Evolutionary conservation across 2,797 vertebrate genomes (phyloP), one percentile per base, ranked within the genome.

Genomic region (Dromococcyx pavoninus): DNA sequence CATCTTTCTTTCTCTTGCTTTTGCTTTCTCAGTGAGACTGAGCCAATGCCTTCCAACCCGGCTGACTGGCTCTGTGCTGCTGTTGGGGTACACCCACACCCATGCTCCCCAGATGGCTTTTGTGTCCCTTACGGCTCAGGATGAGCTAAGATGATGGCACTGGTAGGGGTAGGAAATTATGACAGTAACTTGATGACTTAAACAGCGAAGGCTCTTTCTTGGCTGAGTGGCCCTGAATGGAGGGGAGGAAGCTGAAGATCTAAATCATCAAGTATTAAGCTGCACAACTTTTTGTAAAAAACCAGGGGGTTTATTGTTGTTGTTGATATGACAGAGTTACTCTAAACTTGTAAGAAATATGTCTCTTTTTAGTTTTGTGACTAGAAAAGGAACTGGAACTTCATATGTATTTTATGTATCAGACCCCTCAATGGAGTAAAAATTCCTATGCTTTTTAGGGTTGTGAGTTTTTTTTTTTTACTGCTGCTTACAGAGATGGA

Each of bases 291-390:
- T 96, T 95, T 91, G 82, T 96, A 67, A 89, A 96, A n/a, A n/a
- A n/a, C n/a, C 23, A 80, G 46, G 85, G 70, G 22, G 30, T 89
- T 95, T 96, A 64, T 92, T 92, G 41, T 95, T 96, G 57, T 70
- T 97, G 88, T 94, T 97, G 96, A 95, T 96, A 95, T 95, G 93
- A 94, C 75, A 96, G 81, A 96, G 93, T 95, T 96, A 97, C 91
- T 96, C 90, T 91, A 97, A 97, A 94, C 60, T 91, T 95, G 62
- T 77, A 96, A 96, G 89, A 97, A 95, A 94, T 85, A 58, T 80
- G 54, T 73, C 91, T 91, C 62, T 87, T 91, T 97, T 96, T 69
- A 97, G 85, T 92, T 96, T 88, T 94, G 70, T 93, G 79, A 94
- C 86, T 67, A 97, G 94, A 95, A 97, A 78, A 96, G 66, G 90